phyloP scores from a whole-genome alignment of 2,888 invertebrate species.

The Panopea generosa region DNA sequence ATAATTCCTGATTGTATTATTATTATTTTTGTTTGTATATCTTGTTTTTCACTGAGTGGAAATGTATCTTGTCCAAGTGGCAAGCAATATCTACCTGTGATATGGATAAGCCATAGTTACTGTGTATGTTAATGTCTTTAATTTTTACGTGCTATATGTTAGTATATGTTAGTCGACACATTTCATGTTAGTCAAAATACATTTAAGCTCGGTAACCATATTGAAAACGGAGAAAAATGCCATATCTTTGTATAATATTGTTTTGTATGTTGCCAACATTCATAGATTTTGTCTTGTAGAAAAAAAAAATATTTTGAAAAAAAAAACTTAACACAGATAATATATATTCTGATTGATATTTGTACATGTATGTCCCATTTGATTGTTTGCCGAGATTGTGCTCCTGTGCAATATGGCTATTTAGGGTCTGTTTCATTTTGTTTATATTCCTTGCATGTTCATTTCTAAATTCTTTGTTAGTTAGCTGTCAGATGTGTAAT shows the following conservation, averaged over 20 bases:
- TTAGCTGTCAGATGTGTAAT: too few species aligned
- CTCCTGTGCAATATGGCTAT: conserved; percentile 58
- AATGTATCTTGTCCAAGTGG: conserved; percentile 53
- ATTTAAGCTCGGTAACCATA: conserved; percentile 42
- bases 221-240: conserved; percentile 44
- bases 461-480: too few species aligned
- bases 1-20: conserved; percentile 66
- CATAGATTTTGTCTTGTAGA: conserved; percentile 7
- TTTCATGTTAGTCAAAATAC: too few species aligned
- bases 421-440: conserved; percentile 28
- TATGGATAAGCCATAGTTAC: conserved; percentile 65
- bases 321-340: conserved; percentile 7
- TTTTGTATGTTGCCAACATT: conserved; percentile 28
- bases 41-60: conserved; percentile 67
- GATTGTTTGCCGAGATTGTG: conserved; percentile 23
- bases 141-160: conserved; percentile 62
- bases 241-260: conserved; percentile 51
- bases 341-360: conserved; percentile 4
- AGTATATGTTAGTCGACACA: too few species aligned
- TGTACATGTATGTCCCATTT: conserved; percentile 1
- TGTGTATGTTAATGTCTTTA: conserved; percentile 53
- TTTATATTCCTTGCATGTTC: neutral
- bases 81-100: conserved; percentile 59
- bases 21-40: conserved; percentile 57
- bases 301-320: conserved; percentile 5